Conservation (phyloP, 2,113 vertebrate genomes). For the Regulus satrapa region DNA sequence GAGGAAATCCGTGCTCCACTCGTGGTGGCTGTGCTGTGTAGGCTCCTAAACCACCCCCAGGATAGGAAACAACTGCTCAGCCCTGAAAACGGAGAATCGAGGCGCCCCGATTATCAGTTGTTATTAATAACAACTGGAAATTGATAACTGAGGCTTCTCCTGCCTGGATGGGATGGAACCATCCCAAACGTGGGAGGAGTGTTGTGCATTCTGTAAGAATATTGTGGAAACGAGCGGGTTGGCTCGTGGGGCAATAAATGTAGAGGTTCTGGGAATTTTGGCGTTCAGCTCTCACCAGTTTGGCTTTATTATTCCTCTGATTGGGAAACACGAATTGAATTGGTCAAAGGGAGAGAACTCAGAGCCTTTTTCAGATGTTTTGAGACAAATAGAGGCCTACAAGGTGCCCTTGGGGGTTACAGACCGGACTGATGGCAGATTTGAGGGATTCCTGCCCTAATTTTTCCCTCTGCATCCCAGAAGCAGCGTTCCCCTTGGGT, state of each 20-base stretch:
- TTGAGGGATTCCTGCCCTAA: background rate
- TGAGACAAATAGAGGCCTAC: background rate
- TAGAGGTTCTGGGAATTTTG: accelerated
- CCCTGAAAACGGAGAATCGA: no score
- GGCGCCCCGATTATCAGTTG: no score
- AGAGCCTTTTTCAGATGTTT: background rate
- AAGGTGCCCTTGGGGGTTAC: background rate
- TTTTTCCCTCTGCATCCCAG: background rate
- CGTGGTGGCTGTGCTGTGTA: accelerated
- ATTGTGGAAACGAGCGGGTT: accelerated
- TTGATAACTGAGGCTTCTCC: background rate
- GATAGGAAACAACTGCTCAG: background rate
- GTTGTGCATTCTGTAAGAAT: accelerated
- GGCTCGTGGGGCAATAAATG: accelerated
- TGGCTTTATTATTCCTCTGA: background rate
- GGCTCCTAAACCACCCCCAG: background rate
- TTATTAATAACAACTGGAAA: no score
- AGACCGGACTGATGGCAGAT: background rate
- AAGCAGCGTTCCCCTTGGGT: background rate
- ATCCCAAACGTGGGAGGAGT: accelerated
- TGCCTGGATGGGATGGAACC: background rate
- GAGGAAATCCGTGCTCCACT: background rate
- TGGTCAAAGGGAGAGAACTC: background rate
- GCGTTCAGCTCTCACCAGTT: accelerated
- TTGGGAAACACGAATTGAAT: background rate